Base-by-base conservation (phyloP, 2,888 invertebrate genomes). In the Epirrhoe tristata region DNA sequence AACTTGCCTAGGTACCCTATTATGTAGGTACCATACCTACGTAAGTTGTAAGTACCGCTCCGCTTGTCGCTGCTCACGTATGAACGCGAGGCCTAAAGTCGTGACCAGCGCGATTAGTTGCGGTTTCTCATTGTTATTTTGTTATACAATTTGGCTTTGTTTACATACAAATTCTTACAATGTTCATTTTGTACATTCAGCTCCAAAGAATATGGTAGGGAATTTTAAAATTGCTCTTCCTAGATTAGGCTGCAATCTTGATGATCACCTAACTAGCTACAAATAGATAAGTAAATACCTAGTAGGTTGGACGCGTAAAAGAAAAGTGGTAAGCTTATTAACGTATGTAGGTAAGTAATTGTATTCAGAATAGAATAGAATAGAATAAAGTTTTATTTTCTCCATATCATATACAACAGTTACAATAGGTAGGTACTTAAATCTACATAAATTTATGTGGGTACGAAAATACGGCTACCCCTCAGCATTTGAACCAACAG, bases 81-180 rank as follows among this genome's bases (percentile, higher is more conserved):
- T 36, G 14, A 12, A n/a, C 24, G 8, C 51, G 34, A 17, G 36
- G 39, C 24, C 56, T 48, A 62, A 66, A 59, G 62, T 74, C 74
- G 74, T 74, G 74, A 73, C 73, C 64, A 58, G 67, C 48, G 57
- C 69, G 63, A 76, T 77, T 77, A 73, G 74, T 61, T 75, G 75
- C 63, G 79, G 79, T 78, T 74, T 74, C 67, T 36, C 69, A 73
- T 71, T 72, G 67, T 66, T 74, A 74, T 72, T n/a, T 74, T 72
- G 73, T 63, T 60, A 58, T 60, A 72, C 72, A 70, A 74, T 76
- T 74, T 75, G 67, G 70, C 67, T 74, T 70, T 74, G 72, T 69
- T 69, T 70, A 73, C 74, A 67, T 71, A 63, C 60, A 63, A 56
- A 43, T 65, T 61, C 62, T 52, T 65, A 65, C 63, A 52, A 60